Evolutionary conservation across 2,797 vertebrate genomes (phyloP).

Genomic region (Acropternis orthonyx): DNA sequence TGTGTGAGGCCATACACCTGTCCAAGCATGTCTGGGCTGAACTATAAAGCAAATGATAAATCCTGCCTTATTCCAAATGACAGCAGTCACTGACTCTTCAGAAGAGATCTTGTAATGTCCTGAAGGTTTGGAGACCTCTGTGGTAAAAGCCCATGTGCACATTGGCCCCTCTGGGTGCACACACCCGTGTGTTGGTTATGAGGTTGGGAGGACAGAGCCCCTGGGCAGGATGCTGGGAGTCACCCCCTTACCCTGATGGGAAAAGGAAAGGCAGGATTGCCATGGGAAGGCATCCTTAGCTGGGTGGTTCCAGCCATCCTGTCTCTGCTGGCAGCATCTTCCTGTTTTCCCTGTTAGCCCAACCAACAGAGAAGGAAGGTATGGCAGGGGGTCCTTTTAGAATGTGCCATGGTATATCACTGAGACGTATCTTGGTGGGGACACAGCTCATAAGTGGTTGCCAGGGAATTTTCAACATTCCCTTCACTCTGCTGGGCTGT

Average conservation of each 20-base stretch:
- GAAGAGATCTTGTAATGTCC: not conserved
- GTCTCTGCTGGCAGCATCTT: not conserved
- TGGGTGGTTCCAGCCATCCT: not conserved
- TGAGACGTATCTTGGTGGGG: not conserved
- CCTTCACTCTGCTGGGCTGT: not conserved
- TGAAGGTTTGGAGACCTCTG: not conserved
- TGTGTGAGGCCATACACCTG: not conserved
- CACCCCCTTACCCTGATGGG: not conserved
- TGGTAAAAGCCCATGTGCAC: not conserved
- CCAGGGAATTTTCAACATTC: not conserved
- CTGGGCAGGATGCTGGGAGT: not conserved
- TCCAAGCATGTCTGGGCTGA: not conserved
- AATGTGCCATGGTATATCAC: accelerated
- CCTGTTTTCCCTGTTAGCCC: not conserved
- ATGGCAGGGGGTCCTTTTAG: not conserved
- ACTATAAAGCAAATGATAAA: not conserved
- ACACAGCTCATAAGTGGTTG: not conserved
- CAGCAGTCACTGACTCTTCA: not conserved
- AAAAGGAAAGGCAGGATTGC: not conserved
- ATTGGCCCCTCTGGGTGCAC: accelerated
- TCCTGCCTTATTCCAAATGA: not conserved
- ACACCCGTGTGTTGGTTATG: accelerated
- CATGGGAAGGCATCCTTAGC: not conserved
- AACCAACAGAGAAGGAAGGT: not conserved
- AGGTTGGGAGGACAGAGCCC: not conserved